These are phyloP conservation scores for Iselma pallidipennis DNA, from an alignment of 2,888 invertebrate genomes.

Conservation along the genomic window DNA sequence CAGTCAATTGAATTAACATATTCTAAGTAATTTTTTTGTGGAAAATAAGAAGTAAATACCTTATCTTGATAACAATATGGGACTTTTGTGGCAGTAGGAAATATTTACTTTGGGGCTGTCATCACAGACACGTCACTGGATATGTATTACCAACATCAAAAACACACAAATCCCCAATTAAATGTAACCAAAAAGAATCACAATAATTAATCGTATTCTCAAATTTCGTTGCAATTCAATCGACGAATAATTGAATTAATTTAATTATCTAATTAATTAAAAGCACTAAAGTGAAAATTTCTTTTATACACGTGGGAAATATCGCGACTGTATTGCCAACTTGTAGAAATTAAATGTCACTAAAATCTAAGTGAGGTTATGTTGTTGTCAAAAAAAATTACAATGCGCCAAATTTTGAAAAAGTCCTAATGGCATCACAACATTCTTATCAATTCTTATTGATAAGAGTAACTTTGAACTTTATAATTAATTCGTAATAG, in stretches of 20 bases:
- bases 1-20: not conserved
- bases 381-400: not conserved
- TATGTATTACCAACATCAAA: conserved; percentile 3
- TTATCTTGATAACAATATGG: conserved; percentile 21
- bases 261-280: too few relatives aligned
- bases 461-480: not conserved
- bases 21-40: not conserved
- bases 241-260: not conserved
- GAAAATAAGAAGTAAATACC: conserved; percentile 6
- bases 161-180: not conserved
- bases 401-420: not conserved
- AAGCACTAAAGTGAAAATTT: too few relatives aligned
- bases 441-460: not conserved
- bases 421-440: not conserved
- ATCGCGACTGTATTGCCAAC: not conserved
- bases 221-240: not conserved
- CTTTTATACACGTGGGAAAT: too few relatives aligned
- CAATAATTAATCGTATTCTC: not conserved
- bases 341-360: not conserved
- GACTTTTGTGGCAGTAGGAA: conserved; percentile 5
- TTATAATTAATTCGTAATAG: not conserved
- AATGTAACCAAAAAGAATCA: not conserved
- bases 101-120: conserved; percentile 9
- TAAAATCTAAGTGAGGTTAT: not conserved
- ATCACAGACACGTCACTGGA: conserved; percentile 11